Conservation (phyloP, 92 coral and sea anemone genomes). For the Isaurus tuberculatus region DNA sequence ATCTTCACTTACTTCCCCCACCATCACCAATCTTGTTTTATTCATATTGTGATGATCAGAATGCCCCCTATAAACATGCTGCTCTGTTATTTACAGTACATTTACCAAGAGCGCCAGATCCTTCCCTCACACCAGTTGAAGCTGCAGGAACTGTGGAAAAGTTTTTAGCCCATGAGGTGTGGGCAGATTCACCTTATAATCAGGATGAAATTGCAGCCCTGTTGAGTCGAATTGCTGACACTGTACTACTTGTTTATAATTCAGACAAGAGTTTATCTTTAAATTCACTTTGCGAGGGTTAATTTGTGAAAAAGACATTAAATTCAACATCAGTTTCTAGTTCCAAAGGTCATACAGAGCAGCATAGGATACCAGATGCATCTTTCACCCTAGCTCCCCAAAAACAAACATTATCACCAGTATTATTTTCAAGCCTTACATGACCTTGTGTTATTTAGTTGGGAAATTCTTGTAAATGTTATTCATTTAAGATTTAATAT, state of each 20-base stretch:
- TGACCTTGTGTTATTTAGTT: too few relatives aligned
- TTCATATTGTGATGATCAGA: conserved; percentile 87
- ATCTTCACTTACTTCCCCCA: conserved; percentile 79
- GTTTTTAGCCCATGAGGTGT: conserved; percentile 67
- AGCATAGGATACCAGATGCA: too few relatives aligned
- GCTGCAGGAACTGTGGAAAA: conserved; percentile 77
- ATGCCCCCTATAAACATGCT: conserved; percentile 78
- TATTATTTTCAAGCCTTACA: too few relatives aligned
- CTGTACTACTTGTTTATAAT: conserved; percentile 74
- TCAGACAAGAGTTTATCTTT: conserved; percentile 57
- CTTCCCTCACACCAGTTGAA: conserved; percentile 61
- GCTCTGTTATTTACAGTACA: conserved; percentile 88
- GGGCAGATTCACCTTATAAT: conserved; percentile 71
- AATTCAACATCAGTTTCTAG: background rate
- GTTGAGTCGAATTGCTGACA: conserved; percentile 86
- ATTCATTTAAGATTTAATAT: too few relatives aligned
- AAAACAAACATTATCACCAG: too few relatives aligned
- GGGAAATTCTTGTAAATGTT: too few relatives aligned
- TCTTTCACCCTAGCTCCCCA: too few relatives aligned
- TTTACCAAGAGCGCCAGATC: conserved; percentile 67
- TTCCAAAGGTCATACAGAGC: too few relatives aligned
- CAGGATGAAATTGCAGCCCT: conserved; percentile 78
- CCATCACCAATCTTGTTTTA: conserved; percentile 83
- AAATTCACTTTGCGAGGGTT: conserved; percentile 6
- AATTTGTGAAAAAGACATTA: background rate